Conservation (phyloP, 2,797 vertebrate species). For the Sphenopsis melanotis region DNA sequence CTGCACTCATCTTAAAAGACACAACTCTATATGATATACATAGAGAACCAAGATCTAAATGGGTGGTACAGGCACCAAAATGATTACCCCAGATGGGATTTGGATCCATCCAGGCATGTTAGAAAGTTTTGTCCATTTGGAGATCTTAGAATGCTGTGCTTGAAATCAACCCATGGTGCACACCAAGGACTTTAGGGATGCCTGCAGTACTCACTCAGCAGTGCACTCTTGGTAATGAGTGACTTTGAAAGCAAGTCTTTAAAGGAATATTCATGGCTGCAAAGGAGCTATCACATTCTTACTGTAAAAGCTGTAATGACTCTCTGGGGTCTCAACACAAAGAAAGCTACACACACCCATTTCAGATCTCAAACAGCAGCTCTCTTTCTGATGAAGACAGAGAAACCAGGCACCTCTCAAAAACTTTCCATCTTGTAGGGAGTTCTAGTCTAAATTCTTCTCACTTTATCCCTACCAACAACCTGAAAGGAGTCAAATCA, state of each 20-base stretch:
- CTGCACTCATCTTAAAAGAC: background rate
- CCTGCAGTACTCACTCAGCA: background rate
- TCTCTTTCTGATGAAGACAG: background rate
- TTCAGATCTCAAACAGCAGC: background rate
- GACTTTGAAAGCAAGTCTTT: background rate
- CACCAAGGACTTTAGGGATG: background rate
- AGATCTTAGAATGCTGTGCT: background rate
- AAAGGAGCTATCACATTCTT: background rate
- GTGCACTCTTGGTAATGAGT: background rate
- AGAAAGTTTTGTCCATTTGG: background rate
- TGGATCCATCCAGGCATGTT: background rate
- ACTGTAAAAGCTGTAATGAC: background rate
- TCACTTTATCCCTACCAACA: background rate
- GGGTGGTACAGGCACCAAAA: background rate
- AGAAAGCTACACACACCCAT: background rate
- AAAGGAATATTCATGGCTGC: background rate
- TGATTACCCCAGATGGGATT: background rate
- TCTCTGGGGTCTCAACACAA: background rate
- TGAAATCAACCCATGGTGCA: background rate
- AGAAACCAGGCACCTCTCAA: background rate
- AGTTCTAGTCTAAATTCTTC: background rate
- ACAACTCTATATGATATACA: background rate
- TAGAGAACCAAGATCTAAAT: background rate
- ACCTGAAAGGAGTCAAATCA: background rate
- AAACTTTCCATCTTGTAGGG: background rate